Percentiles rank a stretch among this genome's conserved stretches.
Evolutionary conservation across 2,888 invertebrate genomes (phyloP).

Genomic region (Dryobota labecula): DNA sequence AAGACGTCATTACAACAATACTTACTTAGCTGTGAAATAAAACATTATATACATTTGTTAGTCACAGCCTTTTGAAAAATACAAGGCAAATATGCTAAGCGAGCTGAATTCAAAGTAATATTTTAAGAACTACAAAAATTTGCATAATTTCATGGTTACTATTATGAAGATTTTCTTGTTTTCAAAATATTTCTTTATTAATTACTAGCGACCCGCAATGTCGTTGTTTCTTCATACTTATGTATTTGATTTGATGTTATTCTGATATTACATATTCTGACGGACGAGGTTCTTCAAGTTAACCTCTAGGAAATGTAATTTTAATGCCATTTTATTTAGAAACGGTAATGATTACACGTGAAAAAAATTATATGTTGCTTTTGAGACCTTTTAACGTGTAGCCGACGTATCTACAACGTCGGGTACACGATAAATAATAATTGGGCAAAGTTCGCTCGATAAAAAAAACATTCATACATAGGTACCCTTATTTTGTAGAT

Average conservation of each 20-base stretch:
- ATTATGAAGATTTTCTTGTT: not conserved
- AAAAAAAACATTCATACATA: too few species aligned
- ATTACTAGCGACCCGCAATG: not conserved
- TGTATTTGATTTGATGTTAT: not conserved
- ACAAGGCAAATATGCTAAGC: not conserved
- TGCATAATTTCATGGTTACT: conserved; percentile 14
- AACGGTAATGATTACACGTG: too few species aligned
- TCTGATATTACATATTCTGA: too few species aligned
- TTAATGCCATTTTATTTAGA: too few species aligned
- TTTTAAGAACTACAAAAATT: not conserved
- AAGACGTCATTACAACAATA: not conserved
- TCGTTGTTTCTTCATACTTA: not conserved
- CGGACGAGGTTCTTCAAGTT: too few species aligned
- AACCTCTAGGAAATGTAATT: too few species aligned
- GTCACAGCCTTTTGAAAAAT: not conserved
- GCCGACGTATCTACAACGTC: too few species aligned
- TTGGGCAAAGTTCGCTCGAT: too few species aligned
- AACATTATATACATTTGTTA: not conserved
- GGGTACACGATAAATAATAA: too few species aligned
- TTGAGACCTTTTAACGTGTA: too few species aligned
- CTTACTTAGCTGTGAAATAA: not conserved
- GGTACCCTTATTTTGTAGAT: too few species aligned
- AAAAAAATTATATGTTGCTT: too few species aligned
- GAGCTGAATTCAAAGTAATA: not conserved
- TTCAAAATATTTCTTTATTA: not conserved